Base-by-base conservation (phyloP, 1,140 invertebrate genomes). In the Kradibia gibbosae region DNA sequence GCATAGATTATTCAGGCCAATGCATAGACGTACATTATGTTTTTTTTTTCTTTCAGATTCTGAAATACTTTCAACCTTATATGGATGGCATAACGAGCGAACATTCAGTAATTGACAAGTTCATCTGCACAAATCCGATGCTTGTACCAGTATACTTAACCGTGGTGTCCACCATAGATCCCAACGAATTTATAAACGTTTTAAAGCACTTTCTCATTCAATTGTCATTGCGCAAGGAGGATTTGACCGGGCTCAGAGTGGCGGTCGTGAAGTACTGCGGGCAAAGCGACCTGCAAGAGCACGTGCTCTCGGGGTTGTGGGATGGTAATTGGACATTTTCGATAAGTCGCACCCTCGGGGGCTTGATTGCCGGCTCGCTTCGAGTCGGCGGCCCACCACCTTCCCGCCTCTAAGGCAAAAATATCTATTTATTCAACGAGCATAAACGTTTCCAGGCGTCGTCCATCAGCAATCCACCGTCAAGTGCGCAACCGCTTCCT, bases 261-360 rank as follows among this genome's bases (percentile, higher is more conserved):
- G 92, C 93, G 5, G 88, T 95, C 70, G 91, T 92, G 76, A 93
- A 91, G 86, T 88, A 93, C 20, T 90, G 92, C n/a, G 88, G 88
- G 76, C 89, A 89, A 28, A 89, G 89, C 0, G 87, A 90, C 48
- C 87, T 93, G n/a, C 92, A 95, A 72, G 93, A 95, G 75, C 86
- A 93, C 11, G 90, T 95, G 70, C 87, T 96, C 73, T 91, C 92
- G 78, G 93, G 94, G 81, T 89, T 96, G 28, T 95, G 95, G 94
- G 94, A 95, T 88, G 94, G 94, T 94, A 90, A 90, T 79, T 83
- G 20, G 48, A 50, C 50, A 28, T 73, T 48, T 73, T 22, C 8
- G 22, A n/a, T n/a, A n/a, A n/a, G n/a, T n/a, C n/a, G n/a, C n/a
- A n/a, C n/a, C n/a, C n/a, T n/a, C n/a, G n/a, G n/a, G n/a, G n/a